Percentiles rank a stretch among this genome's conserved stretches.
These are phyloP conservation scores for Pithys albifrons DNA, from an alignment of 2,113 vertebrate species.

Conservation along the genomic window DNA sequence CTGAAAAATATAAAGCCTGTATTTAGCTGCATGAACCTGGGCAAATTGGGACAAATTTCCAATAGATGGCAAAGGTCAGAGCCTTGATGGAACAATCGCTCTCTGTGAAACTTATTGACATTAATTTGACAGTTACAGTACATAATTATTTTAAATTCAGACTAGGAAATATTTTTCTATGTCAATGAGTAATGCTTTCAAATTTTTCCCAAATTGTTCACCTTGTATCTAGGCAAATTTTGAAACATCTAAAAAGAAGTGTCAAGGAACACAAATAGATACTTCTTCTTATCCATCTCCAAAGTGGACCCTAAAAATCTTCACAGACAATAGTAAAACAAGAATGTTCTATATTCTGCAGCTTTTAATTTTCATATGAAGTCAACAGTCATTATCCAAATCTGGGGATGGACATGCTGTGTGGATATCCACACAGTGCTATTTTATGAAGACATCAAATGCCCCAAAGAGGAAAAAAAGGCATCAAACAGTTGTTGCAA, in stretches of 20 bases:
- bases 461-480: neutral
- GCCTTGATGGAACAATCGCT: too few relatives aligned
- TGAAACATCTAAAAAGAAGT: neutral
- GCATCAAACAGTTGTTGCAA: neutral
- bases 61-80: neutral
- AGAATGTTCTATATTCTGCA: neutral
- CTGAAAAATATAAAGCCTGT: neutral
- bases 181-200: neutral
- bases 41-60: neutral
- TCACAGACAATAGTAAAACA: neutral
- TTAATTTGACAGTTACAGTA: neutral
- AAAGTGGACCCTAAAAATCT: neutral
- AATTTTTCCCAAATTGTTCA: neutral
- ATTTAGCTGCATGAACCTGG: neutral
- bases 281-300: neutral
- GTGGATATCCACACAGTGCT: neutral
- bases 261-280: neutral
- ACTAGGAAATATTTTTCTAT: neutral
- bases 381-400: neutral
- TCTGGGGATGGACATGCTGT: neutral
- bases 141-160: neutral
- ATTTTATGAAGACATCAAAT: neutral
- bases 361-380: conserved; percentile 14
- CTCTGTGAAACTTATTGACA: neutral
- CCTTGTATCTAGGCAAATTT: neutral